phyloP scores from a whole-genome alignment of 53 echinoderm and acorn worm genomes.

The Patiria pectinifera region DNA sequence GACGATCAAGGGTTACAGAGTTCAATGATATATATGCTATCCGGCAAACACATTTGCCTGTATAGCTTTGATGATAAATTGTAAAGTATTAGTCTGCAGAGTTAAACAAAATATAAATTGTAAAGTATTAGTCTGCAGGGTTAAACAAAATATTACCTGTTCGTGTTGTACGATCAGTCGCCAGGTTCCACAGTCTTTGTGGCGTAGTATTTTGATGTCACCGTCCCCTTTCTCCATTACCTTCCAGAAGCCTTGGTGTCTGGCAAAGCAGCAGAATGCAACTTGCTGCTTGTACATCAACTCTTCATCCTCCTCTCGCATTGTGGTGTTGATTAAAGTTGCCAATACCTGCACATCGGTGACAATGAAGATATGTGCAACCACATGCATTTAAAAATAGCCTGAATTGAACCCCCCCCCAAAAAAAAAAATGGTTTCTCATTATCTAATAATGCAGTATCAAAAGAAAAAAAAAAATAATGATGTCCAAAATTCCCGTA shows the following conservation, averaged over 20 bases:
- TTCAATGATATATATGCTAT: too few relatives aligned
- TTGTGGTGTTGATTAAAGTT: slow-evolving; percentile 56
- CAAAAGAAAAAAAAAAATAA: too few relatives aligned
- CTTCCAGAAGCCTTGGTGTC: slow-evolving; percentile 77
- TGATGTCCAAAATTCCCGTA: too few relatives aligned
- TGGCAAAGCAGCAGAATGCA: slow-evolving; percentile 79
- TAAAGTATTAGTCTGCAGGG: background rate
- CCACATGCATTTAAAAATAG: background rate
- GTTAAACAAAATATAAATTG: too few relatives aligned
- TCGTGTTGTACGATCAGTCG: slow-evolving; percentile 90
- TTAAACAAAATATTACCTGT: slow-evolving; percentile 59
- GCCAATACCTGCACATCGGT: slow-evolving; percentile 56
- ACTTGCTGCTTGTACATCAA: slow-evolving; percentile 81
- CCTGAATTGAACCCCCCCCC: too few relatives aligned
- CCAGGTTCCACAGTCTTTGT: slow-evolving; percentile 37
- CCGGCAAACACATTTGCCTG: too few relatives aligned
- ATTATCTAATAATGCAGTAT: too few relatives aligned
- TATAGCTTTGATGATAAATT: background rate
- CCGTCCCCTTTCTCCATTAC: slow-evolving; percentile 83
- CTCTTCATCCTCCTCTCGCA: slow-evolving; percentile 88
- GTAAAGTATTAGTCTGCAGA: background rate
- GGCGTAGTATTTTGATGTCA: slow-evolving; percentile 84
- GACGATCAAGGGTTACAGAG: too few relatives aligned
- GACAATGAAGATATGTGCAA: slow-evolving; percentile 11
- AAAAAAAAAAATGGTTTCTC: too few relatives aligned